Base-by-base conservation (phyloP, 2,888 invertebrate species). In the Patella pellucida region DNA sequence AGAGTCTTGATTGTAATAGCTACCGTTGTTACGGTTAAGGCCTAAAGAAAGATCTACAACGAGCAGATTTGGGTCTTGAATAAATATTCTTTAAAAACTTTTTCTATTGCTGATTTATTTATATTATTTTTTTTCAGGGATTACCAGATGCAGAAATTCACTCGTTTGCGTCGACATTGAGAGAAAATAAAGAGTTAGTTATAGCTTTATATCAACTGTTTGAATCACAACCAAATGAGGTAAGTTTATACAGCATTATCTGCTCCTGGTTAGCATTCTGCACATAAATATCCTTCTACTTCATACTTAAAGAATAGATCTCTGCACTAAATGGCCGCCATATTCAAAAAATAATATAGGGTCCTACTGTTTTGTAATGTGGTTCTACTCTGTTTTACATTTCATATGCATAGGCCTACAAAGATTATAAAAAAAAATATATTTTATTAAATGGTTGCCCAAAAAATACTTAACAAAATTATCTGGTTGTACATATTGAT, bases 221-320 rank as follows among this genome's bases (percentile, higher is more conserved):
- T 83, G 88, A 87, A 19, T 82, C 82, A 52, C 81, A 82, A 12
- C 82, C 85, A 9, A 76, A 82, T 27, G 87, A 89, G 86, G 89
- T 88, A 77, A 78, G 80, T 72, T 15, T 69, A 27, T 31, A n/a
- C 3, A 14, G 23, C n/a, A 54, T 54, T 1, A 54, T 54, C 16
- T 54, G 54, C 16, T 16, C 54, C 16, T 54, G 16, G 3, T 54
- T 15, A 54, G 5, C 54, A 15, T 15, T 54, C 54, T 54, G 0
- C 7, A 15, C 54, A 54, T 16, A 16, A 1, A 5, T 0, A 16
- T 54, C n/a, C n/a, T 4, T 15, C n/a, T 16, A 16, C 54, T 16
- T 16, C n/a, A 15, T 16, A 16, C n/a, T 54, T 54, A 0, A 4
- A 16, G 54, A n/a, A 16, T 54, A 41, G 16, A 5, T 54, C 54